Evolutionary conservation across 2,888 invertebrate genomes (phyloP).

Genomic region (Aphidius colemani): DNA sequence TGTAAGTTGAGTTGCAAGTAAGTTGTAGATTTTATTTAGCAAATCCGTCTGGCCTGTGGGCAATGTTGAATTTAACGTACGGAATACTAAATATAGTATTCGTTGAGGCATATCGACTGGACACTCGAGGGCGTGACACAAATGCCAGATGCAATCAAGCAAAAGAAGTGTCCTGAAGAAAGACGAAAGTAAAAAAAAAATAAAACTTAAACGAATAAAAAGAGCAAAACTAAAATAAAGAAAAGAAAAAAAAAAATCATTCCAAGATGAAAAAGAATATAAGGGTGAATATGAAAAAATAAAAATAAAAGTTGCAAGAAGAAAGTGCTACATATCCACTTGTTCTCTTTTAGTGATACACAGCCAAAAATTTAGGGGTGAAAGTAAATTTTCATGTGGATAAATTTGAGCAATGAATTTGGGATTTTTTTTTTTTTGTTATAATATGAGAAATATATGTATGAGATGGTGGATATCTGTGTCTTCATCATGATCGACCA

Average conservation of each 20-base stretch:
- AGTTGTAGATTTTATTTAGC: constrained; percentile 28
- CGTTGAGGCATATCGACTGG: constrained; percentile 58
- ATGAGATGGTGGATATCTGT: constrained; percentile 40
- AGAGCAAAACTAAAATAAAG: constrained; percentile 14
- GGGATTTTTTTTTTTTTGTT: constrained; percentile 19
- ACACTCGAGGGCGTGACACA: constrained; percentile 60
- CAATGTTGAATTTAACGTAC: constrained; percentile 33
- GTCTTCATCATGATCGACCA: constrained; percentile 27
- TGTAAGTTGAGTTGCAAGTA: constrained; percentile 2
- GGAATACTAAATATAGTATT: constrained; percentile 57
- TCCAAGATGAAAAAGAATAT: constrained; percentile 13
- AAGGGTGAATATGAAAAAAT: background rate
- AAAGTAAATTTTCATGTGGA: constrained; percentile 19
- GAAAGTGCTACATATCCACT: constrained; percentile 2
- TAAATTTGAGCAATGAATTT: constrained; percentile 22
- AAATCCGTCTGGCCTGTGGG: constrained; percentile 58
- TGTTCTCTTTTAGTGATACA: background rate
- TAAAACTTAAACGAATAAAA: constrained; percentile 16
- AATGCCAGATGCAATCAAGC: constrained; percentile 60
- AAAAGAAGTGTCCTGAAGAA: constrained; percentile 22
- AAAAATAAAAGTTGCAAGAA: constrained; percentile 24
- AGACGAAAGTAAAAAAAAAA: constrained; percentile 12
- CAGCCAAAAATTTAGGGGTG: background rate
- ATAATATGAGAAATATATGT: constrained; percentile 53
- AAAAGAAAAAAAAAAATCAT: constrained; percentile 3